phyloP scores from a whole-genome alignment of 92 coral and sea anemone genomes.

The Montipora capitata region DNA sequence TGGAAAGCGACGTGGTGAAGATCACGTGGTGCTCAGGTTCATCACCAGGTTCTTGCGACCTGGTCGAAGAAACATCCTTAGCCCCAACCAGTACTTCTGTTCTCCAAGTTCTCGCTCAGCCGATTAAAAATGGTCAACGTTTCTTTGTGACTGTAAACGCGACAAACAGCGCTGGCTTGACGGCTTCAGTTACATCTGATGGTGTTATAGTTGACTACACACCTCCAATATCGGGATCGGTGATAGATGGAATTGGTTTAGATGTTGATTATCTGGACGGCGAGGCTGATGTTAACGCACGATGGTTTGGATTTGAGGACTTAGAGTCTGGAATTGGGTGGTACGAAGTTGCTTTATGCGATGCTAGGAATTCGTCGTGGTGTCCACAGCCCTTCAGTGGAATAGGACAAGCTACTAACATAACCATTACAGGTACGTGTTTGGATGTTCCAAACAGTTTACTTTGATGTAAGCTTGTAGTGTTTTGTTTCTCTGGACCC shows the following conservation, averaged over 20 bases:
- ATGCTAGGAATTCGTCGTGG: slow-evolving; percentile 69
- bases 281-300: slow-evolving; percentile 73
- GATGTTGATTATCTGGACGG: slow-evolving; percentile 83
- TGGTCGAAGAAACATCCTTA: slow-evolving; percentile 41
- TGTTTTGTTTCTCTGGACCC: too few species aligned
- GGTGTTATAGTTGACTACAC: slow-evolving; percentile 92
- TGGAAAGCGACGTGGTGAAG: slow-evolving; percentile 89
- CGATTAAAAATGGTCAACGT: slow-evolving; percentile 81
- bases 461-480: too few species aligned
- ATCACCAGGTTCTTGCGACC: slow-evolving; percentile 77
- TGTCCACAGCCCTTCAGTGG: slow-evolving; percentile 85
- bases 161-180: slow-evolving; percentile 92
- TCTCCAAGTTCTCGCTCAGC: slow-evolving; percentile 55
- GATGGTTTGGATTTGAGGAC: slow-evolving; percentile 88
- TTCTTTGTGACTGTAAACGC: slow-evolving; percentile 86
- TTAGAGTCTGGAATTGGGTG: slow-evolving; percentile 83
- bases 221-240: slow-evolving; percentile 85
- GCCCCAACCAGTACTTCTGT: slow-evolving; percentile 61
- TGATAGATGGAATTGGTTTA: slow-evolving; percentile 72
- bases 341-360: slow-evolving; percentile 88
- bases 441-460: too few species aligned
- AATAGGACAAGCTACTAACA: slow-evolving; percentile 74
- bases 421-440: slow-evolving; percentile 74
- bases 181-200: slow-evolving; percentile 80
- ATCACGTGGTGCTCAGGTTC: slow-evolving; percentile 94